phyloP scores from a whole-genome alignment of 2,113 vertebrate species.

The Candoia aspera region DNA sequence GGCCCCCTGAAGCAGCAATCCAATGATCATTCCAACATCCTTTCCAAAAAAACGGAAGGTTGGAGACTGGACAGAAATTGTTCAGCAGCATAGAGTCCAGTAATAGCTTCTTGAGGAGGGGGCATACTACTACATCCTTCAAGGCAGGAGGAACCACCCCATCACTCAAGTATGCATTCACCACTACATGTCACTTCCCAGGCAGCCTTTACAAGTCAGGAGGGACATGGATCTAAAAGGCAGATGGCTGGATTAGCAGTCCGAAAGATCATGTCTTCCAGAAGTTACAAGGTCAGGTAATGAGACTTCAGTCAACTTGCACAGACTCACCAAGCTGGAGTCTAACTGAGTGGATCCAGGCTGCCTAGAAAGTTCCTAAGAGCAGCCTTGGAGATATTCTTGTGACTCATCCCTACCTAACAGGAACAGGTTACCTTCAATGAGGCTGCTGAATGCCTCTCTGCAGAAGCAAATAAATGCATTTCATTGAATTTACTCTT shows the following conservation, averaged over 20 bases:
- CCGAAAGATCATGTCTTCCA: neutral
- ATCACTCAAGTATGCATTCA: no score
- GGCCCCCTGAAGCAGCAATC: neutral
- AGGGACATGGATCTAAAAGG: neutral
- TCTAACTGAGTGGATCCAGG: no score
- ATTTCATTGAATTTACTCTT: neutral
- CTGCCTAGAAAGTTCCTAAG: no score
- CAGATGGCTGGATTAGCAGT: neutral
- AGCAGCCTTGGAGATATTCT: no score
- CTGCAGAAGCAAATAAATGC: neutral
- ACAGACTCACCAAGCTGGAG: neutral
- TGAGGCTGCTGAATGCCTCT: no score
- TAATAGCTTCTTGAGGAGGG: neutral
- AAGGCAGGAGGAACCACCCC: neutral
- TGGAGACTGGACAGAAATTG: neutral
- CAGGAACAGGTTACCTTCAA: no score
- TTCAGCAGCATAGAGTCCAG: neutral
- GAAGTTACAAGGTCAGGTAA: neutral
- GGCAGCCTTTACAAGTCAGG: neutral
- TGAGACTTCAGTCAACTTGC: neutral
- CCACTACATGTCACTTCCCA: neutral
- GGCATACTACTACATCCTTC: neutral
- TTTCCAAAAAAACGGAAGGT: neutral
- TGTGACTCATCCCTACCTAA: no score
- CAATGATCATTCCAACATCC: neutral